Base-by-base conservation (phyloP, 2,113 vertebrate genomes). In the Gadus macrocephalus region DNA sequence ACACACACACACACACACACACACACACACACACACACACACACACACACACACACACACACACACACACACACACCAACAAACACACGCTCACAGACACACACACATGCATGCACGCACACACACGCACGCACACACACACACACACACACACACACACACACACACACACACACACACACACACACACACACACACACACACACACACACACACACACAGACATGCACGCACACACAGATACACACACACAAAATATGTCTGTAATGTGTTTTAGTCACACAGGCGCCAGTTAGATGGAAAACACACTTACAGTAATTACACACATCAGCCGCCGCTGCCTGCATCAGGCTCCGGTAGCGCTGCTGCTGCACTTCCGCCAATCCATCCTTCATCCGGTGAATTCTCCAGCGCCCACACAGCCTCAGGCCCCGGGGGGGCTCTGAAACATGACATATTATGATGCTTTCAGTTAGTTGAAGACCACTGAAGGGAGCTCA, bases 261-360 rank as follows among this genome's bases (percentile, higher is more conserved):
- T 67, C 60, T 49, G 12, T 12, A 72, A 69, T 67, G 67, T 42
- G 68, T 49, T 60, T 69, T 3, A 67, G 53, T 25, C 53, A 53
- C 53, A 55, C 53, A 28, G 31, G 27, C 9, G 63, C 56, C 59
- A 77, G 65, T 4, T 70, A 55, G 53, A 63, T 71, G 63, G 70
- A 75, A 78, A 78, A 53, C 11, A 2, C 79, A 78, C 70, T 65
- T 77, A n/a, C n/a, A n/a, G n/a, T n/a, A 75, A 72, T 78, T 77
- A 68, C 72, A 58, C 38, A 58, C 14, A 78, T 76, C 55, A 58
- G 56, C 66, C 20, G n/a, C 75, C 38, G 65, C 25, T 14, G 58
- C 53, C 68, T 79, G 16, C 7, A 12, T 22, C 67, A 19, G 61
- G 2, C 20, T 35, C 55, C 59, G 22, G 28, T 9, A 61, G 15